Conservation (phyloP, 64 coral and sea anemone genomes). For the Porites lutea region DNA sequence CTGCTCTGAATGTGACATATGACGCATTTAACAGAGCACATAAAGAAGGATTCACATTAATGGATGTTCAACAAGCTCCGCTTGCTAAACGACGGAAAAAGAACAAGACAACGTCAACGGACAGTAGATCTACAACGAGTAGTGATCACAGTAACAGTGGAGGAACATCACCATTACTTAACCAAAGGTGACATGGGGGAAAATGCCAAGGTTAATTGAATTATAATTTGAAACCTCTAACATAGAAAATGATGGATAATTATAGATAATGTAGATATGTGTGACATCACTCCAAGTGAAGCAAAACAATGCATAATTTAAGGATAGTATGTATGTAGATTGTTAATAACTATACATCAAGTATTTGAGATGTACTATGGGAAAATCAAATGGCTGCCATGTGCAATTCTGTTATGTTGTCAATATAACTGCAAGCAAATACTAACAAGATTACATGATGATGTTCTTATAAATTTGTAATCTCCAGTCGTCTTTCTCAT, state of each 20-base stretch:
- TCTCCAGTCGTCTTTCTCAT: too few species aligned
- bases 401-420: background rate
- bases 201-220: background rate
- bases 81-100: conserved; percentile 95
- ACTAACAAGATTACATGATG: too few species aligned
- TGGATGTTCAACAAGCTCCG: conserved; percentile 97
- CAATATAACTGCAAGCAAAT: background rate
- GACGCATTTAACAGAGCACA: conserved; percentile 96
- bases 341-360: background rate
- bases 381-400: background rate
- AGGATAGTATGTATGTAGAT: too few species aligned
- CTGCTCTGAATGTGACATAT: conserved; percentile 94
- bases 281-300: conserved; percentile 40
- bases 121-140: conserved; percentile 86
- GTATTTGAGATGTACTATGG: background rate
- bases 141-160: conserved; percentile 94
- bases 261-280: conserved; percentile 48
- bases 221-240: background rate
- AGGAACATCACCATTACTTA: conserved; percentile 68
- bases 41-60: conserved; percentile 90
- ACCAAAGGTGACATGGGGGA: conserved; percentile 73
- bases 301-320: background rate
- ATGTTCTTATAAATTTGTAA: too few species aligned
- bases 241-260: too few species aligned
- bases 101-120: conserved; percentile 94